Evolutionary conservation across 2,113 vertebrate species (phyloP).

Genomic region (Halcyon senegalensis): DNA sequence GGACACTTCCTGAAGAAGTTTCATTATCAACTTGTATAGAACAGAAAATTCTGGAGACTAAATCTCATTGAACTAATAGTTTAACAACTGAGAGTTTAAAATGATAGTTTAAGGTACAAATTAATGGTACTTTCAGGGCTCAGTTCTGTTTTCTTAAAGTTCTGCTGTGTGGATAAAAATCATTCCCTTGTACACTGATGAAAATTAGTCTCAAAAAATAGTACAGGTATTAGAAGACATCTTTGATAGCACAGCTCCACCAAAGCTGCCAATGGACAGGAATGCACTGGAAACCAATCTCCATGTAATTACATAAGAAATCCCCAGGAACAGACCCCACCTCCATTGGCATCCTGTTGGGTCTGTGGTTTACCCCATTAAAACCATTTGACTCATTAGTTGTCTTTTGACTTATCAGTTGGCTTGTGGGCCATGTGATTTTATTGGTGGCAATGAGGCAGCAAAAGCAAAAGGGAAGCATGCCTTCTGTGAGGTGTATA

Average conservation of each 20-base stretch:
- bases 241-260: not conserved
- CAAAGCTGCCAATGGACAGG: not conserved
- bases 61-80: not conserved
- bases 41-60: not conserved
- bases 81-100: not conserved
- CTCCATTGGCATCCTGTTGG: not conserved
- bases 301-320: not conserved
- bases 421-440: not conserved
- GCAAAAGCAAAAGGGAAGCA: not conserved
- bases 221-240: not conserved
- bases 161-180: not conserved
- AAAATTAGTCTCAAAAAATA: not conserved
- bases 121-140: not conserved
- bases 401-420: not conserved
- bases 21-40: not conserved
- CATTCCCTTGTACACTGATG: not conserved
- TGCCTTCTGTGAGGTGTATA: not conserved
- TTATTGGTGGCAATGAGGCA: not conserved
- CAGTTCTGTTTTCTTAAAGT: not conserved
- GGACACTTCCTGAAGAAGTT: not conserved
- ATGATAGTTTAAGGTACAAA: not conserved
- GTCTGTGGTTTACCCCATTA: not conserved
- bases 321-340: not conserved
- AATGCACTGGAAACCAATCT: not conserved
- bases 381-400: not conserved